These are phyloP conservation scores for Passer montanus DNA, from an alignment of 2,113 vertebrate genomes.

Conservation along the genomic window DNA sequence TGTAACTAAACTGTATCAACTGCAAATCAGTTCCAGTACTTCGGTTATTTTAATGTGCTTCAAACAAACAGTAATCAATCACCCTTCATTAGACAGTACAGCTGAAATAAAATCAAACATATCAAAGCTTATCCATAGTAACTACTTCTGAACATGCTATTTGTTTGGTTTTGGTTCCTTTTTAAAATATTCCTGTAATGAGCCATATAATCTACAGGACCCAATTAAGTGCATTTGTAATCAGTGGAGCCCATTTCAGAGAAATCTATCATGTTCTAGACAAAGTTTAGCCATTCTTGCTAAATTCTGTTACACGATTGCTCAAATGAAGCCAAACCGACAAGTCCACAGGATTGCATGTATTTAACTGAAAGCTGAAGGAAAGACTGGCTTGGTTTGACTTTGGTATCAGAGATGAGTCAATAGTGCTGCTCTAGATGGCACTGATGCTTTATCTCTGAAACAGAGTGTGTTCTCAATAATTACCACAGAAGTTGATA, in stretches of 20 bases:
- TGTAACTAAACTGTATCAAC: neutral
- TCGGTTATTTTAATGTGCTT: neutral
- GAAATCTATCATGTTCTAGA: neutral
- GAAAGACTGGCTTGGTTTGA: neutral
- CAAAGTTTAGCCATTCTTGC: neutral
- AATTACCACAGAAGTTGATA: neutral
- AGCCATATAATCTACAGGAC: neutral
- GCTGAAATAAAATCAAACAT: neutral
- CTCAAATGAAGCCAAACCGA: conserved; percentile 11
- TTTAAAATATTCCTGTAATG: neutral
- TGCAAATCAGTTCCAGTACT: neutral
- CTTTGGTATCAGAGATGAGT: neutral
- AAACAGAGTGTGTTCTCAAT: neutral
- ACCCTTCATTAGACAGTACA: neutral
- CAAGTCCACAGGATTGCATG: conserved; percentile 24
- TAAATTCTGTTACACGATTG: neutral
- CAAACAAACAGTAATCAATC: neutral
- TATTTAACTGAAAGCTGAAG: conserved; percentile 26
- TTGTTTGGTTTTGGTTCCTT: neutral
- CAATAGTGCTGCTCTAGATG: neutral
- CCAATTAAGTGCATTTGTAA: neutral
- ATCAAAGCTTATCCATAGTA: neutral
- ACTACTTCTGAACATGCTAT: neutral
- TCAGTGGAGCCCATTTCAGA: conserved; percentile 6
- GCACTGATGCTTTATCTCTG: neutral